Percentiles rank a stretch among this genome's conserved stretches.
These are phyloP conservation scores for Myioborus miniatus DNA, from an alignment of 2,797 vertebrate species.

Conservation along the genomic window DNA sequence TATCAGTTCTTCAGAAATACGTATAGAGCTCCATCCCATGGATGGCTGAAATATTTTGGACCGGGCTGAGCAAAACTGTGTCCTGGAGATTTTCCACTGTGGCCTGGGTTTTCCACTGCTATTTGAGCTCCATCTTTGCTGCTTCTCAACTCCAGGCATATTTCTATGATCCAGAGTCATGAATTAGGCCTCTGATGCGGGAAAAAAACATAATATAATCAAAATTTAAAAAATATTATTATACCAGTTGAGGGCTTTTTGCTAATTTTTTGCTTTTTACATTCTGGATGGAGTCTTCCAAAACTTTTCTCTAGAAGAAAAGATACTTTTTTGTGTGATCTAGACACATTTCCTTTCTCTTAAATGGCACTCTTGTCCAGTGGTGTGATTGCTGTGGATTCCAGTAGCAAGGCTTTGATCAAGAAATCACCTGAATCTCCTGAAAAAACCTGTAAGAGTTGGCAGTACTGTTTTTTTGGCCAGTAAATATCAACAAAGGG, in stretches of 20 bases:
- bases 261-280: neutral
- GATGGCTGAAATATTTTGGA: neutral
- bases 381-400: neutral
- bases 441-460: neutral
- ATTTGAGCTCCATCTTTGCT: neutral
- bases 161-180: neutral
- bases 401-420: neutral
- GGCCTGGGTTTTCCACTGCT: neutral
- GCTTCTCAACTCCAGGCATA: neutral
- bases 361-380: neutral
- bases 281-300: neutral
- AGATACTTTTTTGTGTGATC: neutral
- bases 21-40: neutral
- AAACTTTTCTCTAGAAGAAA: neutral
- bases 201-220: neutral
- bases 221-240: neutral
- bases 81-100: neutral
- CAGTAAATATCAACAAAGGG: neutral
- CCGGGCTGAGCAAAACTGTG: neutral
- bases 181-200: neutral
- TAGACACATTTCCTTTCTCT: neutral
- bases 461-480: neutral
- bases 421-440: neutral
- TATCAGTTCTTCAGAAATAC: neutral
- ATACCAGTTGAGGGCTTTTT: neutral